Conservation (phyloP, 2,888 invertebrate species). For the Hypsopygia costalis region DNA sequence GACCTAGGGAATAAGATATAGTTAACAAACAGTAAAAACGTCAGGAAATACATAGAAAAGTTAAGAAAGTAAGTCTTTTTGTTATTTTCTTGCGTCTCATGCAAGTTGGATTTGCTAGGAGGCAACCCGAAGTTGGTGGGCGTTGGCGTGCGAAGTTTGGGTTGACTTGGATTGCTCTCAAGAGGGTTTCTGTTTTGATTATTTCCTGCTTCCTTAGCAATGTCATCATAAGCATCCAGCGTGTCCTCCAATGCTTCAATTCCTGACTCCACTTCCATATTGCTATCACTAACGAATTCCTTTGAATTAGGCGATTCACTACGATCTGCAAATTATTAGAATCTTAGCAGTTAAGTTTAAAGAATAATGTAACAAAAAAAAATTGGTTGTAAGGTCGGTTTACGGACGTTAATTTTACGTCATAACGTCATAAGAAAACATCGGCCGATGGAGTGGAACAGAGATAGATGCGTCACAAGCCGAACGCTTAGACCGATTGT, state of each 20-base stretch:
- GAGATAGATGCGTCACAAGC: too few species aligned
- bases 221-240: constrained; percentile 52
- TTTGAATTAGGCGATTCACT: constrained; percentile 42
- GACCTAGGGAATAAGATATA: constrained; percentile 59
- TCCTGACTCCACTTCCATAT: constrained; percentile 73
- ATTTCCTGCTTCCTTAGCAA: constrained; percentile 30
- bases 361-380: too few species aligned
- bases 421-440: too few species aligned
- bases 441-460: too few species aligned
- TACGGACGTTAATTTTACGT: too few species aligned
- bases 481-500: too few species aligned
- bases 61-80: constrained; percentile 48
- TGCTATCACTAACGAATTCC: constrained; percentile 44
- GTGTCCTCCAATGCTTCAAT: constrained; percentile 74
- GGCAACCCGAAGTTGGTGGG: constrained; percentile 45
- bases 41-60: constrained; percentile 59
- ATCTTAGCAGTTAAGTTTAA: too few species aligned
- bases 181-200: constrained; percentile 24
- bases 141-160: constrained; percentile 17
- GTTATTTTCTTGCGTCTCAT: constrained; percentile 15
- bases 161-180: constrained; percentile 25
- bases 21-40: constrained; percentile 52
- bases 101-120: constrained; percentile 29
- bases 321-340: constrained; percentile 34
- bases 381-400: too few species aligned